A percentile compares a stretch with the other conserved stretches of the same genome.
These are phyloP conservation scores for Melieria omissa DNA, from an alignment of 2,888 invertebrate genomes.

Conservation along the genomic window DNA sequence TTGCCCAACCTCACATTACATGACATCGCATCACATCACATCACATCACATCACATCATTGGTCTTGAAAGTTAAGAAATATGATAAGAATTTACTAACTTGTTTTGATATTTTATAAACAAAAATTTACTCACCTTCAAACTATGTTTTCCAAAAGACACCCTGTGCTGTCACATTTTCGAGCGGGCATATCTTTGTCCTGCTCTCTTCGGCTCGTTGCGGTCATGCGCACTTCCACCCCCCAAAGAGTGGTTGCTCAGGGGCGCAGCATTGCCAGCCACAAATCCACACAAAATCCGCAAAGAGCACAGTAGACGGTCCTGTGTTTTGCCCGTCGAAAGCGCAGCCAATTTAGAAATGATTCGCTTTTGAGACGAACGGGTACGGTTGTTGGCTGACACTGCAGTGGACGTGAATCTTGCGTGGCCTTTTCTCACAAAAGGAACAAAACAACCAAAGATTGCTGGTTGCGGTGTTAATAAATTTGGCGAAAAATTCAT, in stretches of 20 bases:
- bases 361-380: slow-evolving; percentile 27
- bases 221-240: slow-evolving; percentile 60
- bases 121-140: slow-evolving; percentile 21
- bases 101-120: slow-evolving; percentile 17
- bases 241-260: neutral
- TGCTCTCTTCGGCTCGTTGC: slow-evolving; percentile 45
- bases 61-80: neutral
- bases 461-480: no score
- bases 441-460: no score
- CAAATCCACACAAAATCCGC: slow-evolving; percentile 32
- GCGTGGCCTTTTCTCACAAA: no score
- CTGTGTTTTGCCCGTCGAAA: slow-evolving; percentile 10
- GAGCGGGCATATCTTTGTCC: neutral
- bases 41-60: neutral
- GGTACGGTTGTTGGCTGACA: slow-evolving; percentile 14
- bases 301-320: slow-evolving; percentile 7
- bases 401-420: slow-evolving; percentile 11
- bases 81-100: neutral
- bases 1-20: no score
- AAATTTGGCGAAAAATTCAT: no score
- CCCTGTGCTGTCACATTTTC: slow-evolving; percentile 48
- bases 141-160: slow-evolving; percentile 34
- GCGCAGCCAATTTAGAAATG: slow-evolving; percentile 20
- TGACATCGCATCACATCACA: no score
- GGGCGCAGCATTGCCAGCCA: slow-evolving; percentile 25